Base-by-base conservation (phyloP, 1,140 invertebrate genomes). In the Ephestia elutella region DNA sequence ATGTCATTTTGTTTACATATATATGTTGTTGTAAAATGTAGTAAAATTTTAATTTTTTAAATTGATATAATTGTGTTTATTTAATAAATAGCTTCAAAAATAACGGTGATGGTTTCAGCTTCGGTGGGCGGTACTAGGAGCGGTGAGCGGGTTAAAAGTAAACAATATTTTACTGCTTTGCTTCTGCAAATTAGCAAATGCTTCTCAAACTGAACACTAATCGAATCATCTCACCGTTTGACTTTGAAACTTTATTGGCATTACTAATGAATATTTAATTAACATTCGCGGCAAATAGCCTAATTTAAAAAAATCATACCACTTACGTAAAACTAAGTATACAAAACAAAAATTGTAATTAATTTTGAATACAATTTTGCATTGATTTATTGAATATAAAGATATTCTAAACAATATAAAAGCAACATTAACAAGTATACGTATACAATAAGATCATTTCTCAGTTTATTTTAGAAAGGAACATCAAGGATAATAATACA, bases 91-190 rank as follows among this genome's bases (percentile, higher is more conserved):
- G 13, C 13, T 44, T 44, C 15, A 44, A 44, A 44, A 17, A 5
- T 17, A 44, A 5, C 15, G 10, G 38, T 44, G 38, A 44, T 44
- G 9, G 2, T 86, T 88, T 88, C 86, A 88, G 86, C 83, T 86
- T 86, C 78, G 80, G 86, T 86, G 86, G 86, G 64, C 86, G 86
- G 83, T 86, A 79, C 77, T 88, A 82, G 71, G 72, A 75, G 76
- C 78, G 70, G 76, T 82, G 76, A 75, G 74, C 75, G 75, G 68
- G 57, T 78, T 63, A 71, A 78, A 86, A 86, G 83, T 88, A 88
- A 88, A 86, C 78, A 78, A 50, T 60, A 66, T 80, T 81, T 84
- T 86, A 80, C 73, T 82, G 80, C 80, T 77, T 68, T 48, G 74
- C 78, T 53, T 53, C 19, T 2, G 19, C 38, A 44, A n/a, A 44